phyloP scores from a whole-genome alignment of 92 coral and sea anemone species.

The Paragorgia papillata region DNA sequence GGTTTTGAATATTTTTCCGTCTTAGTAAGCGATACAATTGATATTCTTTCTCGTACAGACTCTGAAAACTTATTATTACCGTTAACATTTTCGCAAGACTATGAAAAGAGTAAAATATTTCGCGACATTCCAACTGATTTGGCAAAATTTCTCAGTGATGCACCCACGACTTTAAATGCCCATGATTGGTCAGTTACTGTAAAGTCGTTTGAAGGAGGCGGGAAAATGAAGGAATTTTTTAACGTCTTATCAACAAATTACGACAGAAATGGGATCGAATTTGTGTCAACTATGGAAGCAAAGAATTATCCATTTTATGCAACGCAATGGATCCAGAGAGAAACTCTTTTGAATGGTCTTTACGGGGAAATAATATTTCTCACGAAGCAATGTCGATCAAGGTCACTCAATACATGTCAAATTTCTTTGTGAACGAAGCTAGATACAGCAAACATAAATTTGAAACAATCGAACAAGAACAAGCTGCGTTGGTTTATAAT shows the following conservation, averaged over 20 bases:
- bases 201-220: conserved; percentile 53
- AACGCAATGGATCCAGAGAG: conserved; percentile 94
- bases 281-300: too few relatives aligned
- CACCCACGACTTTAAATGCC: too few relatives aligned
- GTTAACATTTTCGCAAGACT: conserved; percentile 71
- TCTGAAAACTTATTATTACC: conserved; percentile 73
- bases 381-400: too few relatives aligned
- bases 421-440: too few relatives aligned
- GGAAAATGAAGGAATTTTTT: too few relatives aligned
- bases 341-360: conserved; percentile 72
- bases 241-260: too few relatives aligned
- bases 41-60: conserved; percentile 56
- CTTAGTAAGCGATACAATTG: conserved; percentile 61
- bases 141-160: conserved; percentile 41
- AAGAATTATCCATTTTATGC: too few relatives aligned
- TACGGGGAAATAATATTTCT: conserved; percentile 58
- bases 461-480: too few relatives aligned
- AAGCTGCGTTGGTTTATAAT: too few relatives aligned
- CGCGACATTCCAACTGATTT: conserved; percentile 49
- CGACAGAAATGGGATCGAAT: too few relatives aligned
- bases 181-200: conserved; percentile 50
- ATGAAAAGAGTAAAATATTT: conserved; percentile 60
- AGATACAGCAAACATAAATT: too few relatives aligned
- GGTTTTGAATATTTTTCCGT: conserved; percentile 80
- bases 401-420: too few relatives aligned